Evolutionary conservation across 2,888 invertebrate species (phyloP).

Genomic region (Ptilodon capucinus): DNA sequence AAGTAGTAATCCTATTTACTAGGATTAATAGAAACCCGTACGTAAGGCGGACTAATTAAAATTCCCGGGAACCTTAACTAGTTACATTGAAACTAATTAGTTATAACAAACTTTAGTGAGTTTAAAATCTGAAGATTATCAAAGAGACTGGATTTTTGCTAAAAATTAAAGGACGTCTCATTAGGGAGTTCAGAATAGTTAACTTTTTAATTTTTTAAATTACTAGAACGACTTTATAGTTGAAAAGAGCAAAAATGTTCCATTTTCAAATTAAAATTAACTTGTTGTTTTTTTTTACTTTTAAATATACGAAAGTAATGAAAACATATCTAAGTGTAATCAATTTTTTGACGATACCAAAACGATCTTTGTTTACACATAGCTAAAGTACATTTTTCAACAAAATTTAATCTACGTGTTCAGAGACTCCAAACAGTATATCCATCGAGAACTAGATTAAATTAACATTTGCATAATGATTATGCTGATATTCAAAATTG

Average conservation of each 20-base stretch:
- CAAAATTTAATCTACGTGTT: no score
- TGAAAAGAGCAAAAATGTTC: neutral
- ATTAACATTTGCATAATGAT: no score
- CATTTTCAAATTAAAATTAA: neutral
- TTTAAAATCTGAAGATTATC: neutral
- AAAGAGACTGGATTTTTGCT: neutral
- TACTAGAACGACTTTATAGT: no score
- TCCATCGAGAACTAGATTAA: no score
- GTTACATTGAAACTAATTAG: constrained; percentile 18
- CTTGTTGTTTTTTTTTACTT: no score
- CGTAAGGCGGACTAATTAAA: constrained; percentile 16
- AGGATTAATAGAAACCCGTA: neutral
- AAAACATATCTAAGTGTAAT: no score
- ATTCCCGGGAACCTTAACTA: constrained; percentile 9
- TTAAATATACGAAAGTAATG: no score
- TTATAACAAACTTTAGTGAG: constrained; percentile 5
- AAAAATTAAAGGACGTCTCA: neutral
- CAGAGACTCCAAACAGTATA: no score
- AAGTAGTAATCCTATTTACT: neutral
- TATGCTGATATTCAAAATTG: no score
- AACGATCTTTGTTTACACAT: no score
- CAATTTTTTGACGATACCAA: no score
- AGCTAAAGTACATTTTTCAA: no score
- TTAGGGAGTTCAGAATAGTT: neutral
- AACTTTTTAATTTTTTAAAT: neutral